Evolutionary conservation across 2,113 vertebrate species (phyloP).

Genomic region (Leptobrachium ailaonicum): DNA sequence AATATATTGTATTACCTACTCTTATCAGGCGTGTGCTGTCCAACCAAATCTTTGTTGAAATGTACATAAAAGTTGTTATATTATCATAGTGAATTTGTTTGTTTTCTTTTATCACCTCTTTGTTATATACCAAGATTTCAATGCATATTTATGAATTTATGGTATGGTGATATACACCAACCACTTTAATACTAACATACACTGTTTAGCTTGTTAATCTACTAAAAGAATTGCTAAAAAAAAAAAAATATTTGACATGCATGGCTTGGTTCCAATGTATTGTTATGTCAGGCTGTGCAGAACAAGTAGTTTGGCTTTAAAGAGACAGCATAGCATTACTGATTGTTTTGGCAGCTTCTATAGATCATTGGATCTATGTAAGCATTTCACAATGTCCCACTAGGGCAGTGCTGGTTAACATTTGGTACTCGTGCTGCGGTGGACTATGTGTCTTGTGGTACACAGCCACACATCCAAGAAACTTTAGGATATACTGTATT

Average conservation of each 20-base stretch:
- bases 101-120: no score
- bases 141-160: no score
- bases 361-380: neutral
- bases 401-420: neutral
- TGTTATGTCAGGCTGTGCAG: slow-evolving; percentile 11
- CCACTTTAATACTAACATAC: no score
- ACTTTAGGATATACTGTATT: no score
- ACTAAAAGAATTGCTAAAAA: no score
- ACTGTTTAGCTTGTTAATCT: no score
- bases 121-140: no score
- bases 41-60: neutral
- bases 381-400: neutral
- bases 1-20: neutral
- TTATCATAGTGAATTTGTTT: neutral
- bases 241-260: neutral
- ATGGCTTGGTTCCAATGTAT: slow-evolving; percentile 20
- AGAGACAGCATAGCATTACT: slow-evolving; percentile 18
- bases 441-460: neutral
- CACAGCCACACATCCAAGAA: no score
- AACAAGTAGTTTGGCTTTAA: slow-evolving; percentile 26
- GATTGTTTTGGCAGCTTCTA: slow-evolving; percentile 7
- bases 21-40: neutral
- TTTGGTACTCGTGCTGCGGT: neutral
- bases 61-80: neutral
- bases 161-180: no score